Conservation (phyloP, 2,888 invertebrate genomes). For the Erebia ligea region DNA sequence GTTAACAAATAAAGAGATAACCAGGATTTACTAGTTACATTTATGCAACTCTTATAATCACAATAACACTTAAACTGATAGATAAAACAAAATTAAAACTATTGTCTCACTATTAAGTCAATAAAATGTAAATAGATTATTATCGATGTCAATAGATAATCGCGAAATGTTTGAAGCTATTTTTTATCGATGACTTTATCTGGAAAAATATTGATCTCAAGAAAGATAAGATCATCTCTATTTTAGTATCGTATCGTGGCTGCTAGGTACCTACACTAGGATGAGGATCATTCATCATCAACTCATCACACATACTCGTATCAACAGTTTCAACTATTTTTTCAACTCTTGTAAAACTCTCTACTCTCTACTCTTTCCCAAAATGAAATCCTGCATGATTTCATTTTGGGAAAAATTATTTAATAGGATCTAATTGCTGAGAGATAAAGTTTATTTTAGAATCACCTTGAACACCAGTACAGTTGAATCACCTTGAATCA, state of each 20-base stretch:
- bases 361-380: too few relatives aligned
- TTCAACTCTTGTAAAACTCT: too few relatives aligned
- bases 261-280: too few relatives aligned
- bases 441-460: too few relatives aligned
- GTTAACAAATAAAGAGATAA: not conserved
- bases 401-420: too few relatives aligned
- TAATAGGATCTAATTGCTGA: too few relatives aligned
- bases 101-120: conserved; percentile 5
- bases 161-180: conserved; percentile 1
- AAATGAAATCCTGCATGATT: too few relatives aligned
- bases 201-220: not conserved
- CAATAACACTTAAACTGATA: conserved; percentile 6
- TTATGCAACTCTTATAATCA: conserved; percentile 1
- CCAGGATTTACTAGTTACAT: not conserved
- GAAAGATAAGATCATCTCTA: conserved; percentile 4
- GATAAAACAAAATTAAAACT: not conserved
- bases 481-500: too few relatives aligned
- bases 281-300: too few relatives aligned
- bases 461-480: too few relatives aligned
- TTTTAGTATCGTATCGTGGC: not conserved
- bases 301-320: too few relatives aligned
- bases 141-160: not conserved
- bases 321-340: too few relatives aligned
- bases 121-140: conserved; percentile 10
- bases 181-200: conserved; percentile 15